Evolutionary conservation across 2,888 invertebrate species (phyloP).

Genomic region (Ormyrus labotus): DNA sequence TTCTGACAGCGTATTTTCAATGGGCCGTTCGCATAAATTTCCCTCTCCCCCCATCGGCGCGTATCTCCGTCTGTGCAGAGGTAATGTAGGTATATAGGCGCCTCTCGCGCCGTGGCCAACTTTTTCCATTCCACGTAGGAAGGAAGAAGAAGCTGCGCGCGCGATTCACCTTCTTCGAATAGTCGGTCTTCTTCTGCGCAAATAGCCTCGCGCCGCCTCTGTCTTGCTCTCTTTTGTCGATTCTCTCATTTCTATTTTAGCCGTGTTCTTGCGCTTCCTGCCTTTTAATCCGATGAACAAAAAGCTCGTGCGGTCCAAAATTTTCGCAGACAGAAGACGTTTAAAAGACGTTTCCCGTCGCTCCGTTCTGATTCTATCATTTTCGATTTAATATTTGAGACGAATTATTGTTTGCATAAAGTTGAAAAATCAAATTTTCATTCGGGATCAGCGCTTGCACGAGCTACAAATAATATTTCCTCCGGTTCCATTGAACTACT

Average conservation of each 20-base stretch:
- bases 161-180: slow-evolving; percentile 60
- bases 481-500: too few relatives aligned
- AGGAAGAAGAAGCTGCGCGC: slow-evolving; percentile 46
- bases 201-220: slow-evolving; percentile 48
- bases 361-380: too few relatives aligned
- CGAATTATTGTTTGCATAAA: too few relatives aligned
- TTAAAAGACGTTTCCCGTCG: too few relatives aligned
- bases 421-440: too few relatives aligned
- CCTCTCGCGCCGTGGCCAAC: slow-evolving; percentile 49
- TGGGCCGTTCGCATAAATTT: slow-evolving; percentile 54
- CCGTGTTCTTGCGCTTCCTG: not conserved
- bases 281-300: too few relatives aligned
- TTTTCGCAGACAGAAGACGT: too few relatives aligned
- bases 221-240: not conserved
- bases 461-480: too few relatives aligned
- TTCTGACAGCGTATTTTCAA: slow-evolving; percentile 55
- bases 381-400: too few relatives aligned
- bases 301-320: too few relatives aligned
- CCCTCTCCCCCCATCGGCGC: not conserved
- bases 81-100: slow-evolving; percentile 17
- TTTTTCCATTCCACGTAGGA: slow-evolving; percentile 60
- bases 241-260: slow-evolving; percentile 47
- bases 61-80: not conserved
- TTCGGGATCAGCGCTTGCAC: too few relatives aligned
- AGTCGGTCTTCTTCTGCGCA: slow-evolving; percentile 55